Conservation (phyloP, 1,140 invertebrate species). For the Macrobrachium rosenbergii region DNA sequence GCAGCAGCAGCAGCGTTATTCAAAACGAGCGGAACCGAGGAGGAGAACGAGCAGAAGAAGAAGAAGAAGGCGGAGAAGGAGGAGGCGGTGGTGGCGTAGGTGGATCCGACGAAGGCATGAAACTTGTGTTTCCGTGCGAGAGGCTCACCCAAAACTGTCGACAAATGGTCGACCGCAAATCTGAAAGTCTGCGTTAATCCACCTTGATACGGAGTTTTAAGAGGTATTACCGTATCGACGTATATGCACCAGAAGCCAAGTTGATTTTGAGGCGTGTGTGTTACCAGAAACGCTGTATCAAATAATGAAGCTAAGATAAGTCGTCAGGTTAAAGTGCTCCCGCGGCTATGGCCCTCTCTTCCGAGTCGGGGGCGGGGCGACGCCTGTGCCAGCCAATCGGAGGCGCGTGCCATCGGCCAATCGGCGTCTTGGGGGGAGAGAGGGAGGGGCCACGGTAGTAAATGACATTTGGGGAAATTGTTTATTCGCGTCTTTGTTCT, state of each 20-base stretch:
- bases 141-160: conserved; percentile 55
- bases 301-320: conserved; percentile 59
- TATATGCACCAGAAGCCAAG: conserved; percentile 46
- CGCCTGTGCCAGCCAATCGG: conserved; percentile 28
- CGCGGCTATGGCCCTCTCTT: conserved; percentile 28
- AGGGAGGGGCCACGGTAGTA: conserved; percentile 10
- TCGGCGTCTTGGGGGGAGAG: conserved; percentile 14
- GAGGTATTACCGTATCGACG: conserved; percentile 59
- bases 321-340: conserved; percentile 25
- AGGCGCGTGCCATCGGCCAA: conserved; percentile 18
- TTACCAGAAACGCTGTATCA: conserved; percentile 60
- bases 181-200: conserved; percentile 61
- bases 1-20: neutral
- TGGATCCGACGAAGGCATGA: too few species aligned
- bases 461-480: conserved; percentile 57
- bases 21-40: neutral
- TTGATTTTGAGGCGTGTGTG: conserved; percentile 60
- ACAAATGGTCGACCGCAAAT: conserved; percentile 59
- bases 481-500: conserved; percentile 53
- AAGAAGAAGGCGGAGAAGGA: too few species aligned
- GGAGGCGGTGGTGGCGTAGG: neutral
- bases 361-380: conserved; percentile 18
- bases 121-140: neutral
- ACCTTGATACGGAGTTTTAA: conserved; percentile 57
- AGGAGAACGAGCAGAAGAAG: neutral